Conservation (phyloP, 1,140 invertebrate genomes). For the Trichomalopsis sarcophagae region DNA sequence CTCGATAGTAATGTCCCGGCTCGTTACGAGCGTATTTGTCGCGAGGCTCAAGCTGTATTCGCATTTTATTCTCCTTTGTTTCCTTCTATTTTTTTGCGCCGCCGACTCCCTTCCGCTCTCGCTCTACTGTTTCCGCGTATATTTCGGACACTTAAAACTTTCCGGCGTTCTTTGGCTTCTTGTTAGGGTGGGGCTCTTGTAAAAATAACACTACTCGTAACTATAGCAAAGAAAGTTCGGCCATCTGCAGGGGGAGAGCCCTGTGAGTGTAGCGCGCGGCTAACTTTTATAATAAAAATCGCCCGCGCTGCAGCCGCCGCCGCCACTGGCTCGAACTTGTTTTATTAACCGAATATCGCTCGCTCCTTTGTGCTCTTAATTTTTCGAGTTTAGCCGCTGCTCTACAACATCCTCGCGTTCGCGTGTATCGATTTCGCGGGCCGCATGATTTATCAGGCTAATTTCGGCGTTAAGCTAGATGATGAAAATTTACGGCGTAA, state of each 20-base stretch:
- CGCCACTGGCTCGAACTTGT: neutral
- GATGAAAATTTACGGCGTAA: neutral
- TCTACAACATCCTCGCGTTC: no score
- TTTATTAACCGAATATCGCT: neutral
- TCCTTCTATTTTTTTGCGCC: slow-evolving; percentile 7
- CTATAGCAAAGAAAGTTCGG: slow-evolving; percentile 15
- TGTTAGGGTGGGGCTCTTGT: slow-evolving; percentile 27
- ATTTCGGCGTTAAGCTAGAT: neutral
- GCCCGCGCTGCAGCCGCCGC: neutral
- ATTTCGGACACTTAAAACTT: slow-evolving; percentile 46
- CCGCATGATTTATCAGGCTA: neutral
- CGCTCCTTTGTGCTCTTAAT: neutral
- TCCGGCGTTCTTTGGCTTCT: slow-evolving; percentile 22
- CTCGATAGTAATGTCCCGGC: slow-evolving; percentile 34
- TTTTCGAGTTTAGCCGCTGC: neutral
- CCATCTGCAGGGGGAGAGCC: neutral
- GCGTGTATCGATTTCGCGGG: neutral
- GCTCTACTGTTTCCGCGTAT: slow-evolving; percentile 3
- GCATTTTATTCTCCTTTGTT: neutral
- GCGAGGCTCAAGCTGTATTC: slow-evolving; percentile 22
- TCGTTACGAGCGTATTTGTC: slow-evolving; percentile 43
- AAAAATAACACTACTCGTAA: slow-evolving; percentile 30
- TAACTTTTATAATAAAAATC: slow-evolving; percentile 36
- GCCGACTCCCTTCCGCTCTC: neutral
- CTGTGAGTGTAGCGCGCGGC: neutral